phyloP scores from a whole-genome alignment of 2,113 vertebrate genomes.

The Cochlearius cochlearius region DNA sequence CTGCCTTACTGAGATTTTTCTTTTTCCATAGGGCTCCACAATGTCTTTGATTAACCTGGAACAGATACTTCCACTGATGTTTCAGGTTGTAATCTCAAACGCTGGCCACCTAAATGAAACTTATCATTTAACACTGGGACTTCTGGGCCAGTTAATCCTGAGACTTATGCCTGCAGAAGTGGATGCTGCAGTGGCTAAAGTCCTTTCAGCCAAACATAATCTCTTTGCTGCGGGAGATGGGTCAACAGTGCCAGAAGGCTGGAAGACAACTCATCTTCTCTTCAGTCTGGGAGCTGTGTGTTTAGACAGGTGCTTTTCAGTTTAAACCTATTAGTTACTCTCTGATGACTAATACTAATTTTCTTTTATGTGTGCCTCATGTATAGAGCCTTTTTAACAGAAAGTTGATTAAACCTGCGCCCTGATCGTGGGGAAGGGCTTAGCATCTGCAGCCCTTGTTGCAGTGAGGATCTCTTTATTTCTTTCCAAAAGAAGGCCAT shows the following conservation, averaged over 20 bases:
- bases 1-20: not conserved
- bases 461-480: not conserved
- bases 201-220: conserved; percentile 86
- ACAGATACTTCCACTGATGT: conserved; percentile 90
- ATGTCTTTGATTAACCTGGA: conserved; percentile 84
- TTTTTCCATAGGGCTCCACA: conserved; percentile 72
- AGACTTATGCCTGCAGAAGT: conserved; percentile 85
- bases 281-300: conserved; percentile 95
- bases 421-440: not conserved
- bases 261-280: conserved; percentile 94
- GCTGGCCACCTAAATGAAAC: conserved; percentile 95
- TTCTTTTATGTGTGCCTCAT: not conserved
- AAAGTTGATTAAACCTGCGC: not conserved
- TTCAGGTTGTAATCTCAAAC: conserved; percentile 92
- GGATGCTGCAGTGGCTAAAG: conserved; percentile 85
- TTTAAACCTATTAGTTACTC: not conserved
- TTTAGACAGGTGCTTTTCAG: conserved; percentile 86
- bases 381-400: not conserved
- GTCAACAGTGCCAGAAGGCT: conserved; percentile 78
- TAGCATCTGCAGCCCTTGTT: not conserved
- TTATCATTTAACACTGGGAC: conserved; percentile 92
- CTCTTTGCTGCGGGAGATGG: conserved; percentile 80
- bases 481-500: not conserved
- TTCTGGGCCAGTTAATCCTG: conserved; percentile 90
- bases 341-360: not conserved